Evolutionary conservation across 2,113 vertebrate species (phyloP), one percentile per base, ranked within the genome.

Genomic region (Strix uralensis): DNA sequence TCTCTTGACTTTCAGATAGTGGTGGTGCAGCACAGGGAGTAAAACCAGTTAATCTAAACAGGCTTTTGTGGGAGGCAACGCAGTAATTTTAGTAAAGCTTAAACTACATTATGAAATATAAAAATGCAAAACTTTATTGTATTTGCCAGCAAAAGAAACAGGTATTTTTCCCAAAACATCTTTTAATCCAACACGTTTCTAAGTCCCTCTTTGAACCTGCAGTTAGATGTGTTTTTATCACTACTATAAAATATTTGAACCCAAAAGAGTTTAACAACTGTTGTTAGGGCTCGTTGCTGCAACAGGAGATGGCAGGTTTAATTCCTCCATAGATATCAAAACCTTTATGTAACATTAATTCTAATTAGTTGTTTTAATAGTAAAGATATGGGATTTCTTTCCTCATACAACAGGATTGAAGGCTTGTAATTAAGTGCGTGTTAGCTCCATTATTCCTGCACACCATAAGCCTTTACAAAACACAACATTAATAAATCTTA

Each of bases 51-150:
- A 23, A 38, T 61, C 17, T 36, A 55, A 84, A 59, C 13, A 38
- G 22, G 15, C 2, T 74, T 70, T 55, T 70, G 9, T 83, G n/a
- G 18, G 52, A 75, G 15, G 19, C 38, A n/a, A 61, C 46, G 13
- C 30, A 62, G 38, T 73, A 27, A 57, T 73, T 85, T 69, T 29
- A 40, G 29, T 78, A 19, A 88, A n/a, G 22, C 81, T 86, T 57
- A 81, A 32, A 49, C 34, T 55, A 65, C 0, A 0, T 0, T 2
- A 40, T n/a, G 15, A 55, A 63, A 83, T 19, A 54, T 5, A 49
- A 84, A 81, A 92, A 16, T 46, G 14, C 15, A 58, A 36, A 90
- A 52, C 7, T 38, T 86, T 9, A 34, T 13, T 51, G 4, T 32
- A 51, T 74, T 54, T 78, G 7, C 40, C 67, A 94, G 55, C 11